Percentiles rank a stretch among this genome's conserved stretches.
These are phyloP conservation scores for Megalonaias nervosa DNA, from an alignment of 1,140 invertebrate species.

Conservation along the genomic window DNA sequence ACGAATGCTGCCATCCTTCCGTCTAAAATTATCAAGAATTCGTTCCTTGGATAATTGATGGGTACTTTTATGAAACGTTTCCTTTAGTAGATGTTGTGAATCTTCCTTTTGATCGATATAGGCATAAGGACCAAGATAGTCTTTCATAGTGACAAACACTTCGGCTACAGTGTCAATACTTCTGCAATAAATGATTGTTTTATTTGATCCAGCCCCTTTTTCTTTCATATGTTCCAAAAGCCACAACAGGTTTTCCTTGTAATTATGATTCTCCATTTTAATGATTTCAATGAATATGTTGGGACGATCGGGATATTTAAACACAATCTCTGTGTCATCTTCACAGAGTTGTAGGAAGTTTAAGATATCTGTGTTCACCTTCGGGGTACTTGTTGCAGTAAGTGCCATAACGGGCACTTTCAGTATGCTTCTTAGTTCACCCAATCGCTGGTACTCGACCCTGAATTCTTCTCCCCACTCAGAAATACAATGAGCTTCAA, in stretches of 20 bases:
- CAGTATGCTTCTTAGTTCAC: too few species aligned
- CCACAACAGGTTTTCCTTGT: too few species aligned
- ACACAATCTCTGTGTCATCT: too few species aligned
- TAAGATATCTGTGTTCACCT: too few species aligned
- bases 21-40: too few species aligned
- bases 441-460: constrained; percentile 10
- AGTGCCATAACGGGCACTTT: constrained; percentile 16
- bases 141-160: constrained; percentile 2
- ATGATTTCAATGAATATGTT: too few species aligned
- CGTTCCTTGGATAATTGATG: constrained; percentile 17
- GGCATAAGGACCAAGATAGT: neutral
- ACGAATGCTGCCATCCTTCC: constrained; percentile 1
- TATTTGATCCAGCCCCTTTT: neutral
- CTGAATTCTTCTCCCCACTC: constrained; percentile 30
- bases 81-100: too few species aligned
- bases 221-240: too few species aligned
- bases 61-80: too few species aligned
- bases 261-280: constrained; percentile 2
- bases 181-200: constrained; percentile 14
- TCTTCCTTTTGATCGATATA: too few species aligned
- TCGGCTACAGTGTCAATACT: constrained; percentile 15
- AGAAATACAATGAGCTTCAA: constrained; percentile 22
- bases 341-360: too few species aligned
- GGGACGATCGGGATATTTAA: too few species aligned
- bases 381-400: constrained; percentile 22